A percentile compares a stretch with the other conserved stretches of the same genome.
phyloP scores from a whole-genome alignment of 2,113 vertebrate species.

The Lepus americanus region DNA sequence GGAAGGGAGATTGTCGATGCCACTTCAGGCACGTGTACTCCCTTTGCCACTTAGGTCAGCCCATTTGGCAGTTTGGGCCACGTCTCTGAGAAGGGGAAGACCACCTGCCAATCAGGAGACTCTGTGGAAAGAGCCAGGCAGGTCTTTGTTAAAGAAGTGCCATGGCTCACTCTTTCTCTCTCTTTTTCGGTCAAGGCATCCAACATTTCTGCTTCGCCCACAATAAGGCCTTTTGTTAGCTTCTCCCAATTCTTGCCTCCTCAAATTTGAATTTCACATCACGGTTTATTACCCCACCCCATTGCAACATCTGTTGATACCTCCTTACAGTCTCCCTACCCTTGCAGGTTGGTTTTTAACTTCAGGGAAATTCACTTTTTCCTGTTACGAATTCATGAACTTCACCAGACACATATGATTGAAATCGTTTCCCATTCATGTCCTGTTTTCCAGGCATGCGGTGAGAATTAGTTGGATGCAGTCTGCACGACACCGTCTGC shows the following conservation, averaged over 20 bases:
- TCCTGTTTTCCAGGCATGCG: slow-evolving; percentile 43
- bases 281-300: background rate
- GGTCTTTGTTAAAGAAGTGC: background rate
- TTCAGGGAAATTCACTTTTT: slow-evolving; percentile 41
- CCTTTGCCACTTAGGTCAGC: background rate
- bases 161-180: background rate
- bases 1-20: background rate
- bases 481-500: background rate
- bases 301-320: slow-evolving; percentile 1
- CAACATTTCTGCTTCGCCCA: background rate
- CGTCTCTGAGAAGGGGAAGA: background rate
- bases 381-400: slow-evolving; percentile 36
- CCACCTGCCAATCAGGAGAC: background rate
- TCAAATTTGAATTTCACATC: slow-evolving; percentile 41
- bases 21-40: rapidly evolving
- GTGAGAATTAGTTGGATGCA: slow-evolving; percentile 43
- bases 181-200: background rate
- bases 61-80: background rate
- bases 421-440: slow-evolving; percentile 39
- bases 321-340: slow-evolving; percentile 16
- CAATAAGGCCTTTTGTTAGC: background rate
- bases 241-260: background rate
- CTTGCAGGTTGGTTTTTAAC: background rate
- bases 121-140: background rate
- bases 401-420: slow-evolving; percentile 38